Conservation (phyloP, 2,797 vertebrate species). For the Lemur catta region DNA sequence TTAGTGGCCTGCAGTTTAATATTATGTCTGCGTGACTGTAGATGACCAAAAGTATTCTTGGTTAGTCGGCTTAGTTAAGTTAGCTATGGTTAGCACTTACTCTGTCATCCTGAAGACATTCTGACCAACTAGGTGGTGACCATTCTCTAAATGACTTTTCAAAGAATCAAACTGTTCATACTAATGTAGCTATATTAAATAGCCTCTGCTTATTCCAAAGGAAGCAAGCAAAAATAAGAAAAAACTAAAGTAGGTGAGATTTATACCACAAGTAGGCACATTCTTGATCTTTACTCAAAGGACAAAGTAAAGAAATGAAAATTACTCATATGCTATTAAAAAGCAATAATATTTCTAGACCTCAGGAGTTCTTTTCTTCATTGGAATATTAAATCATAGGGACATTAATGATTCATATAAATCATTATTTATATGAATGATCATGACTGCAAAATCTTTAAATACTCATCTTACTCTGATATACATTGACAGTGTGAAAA, state of each 20-base stretch:
- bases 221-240: not conserved
- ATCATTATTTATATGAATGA: not conserved
- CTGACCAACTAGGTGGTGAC: not conserved
- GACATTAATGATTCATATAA: not conserved
- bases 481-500: not conserved
- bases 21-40: not conserved
- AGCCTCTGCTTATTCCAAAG: not conserved
- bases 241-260: not conserved
- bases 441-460: not conserved
- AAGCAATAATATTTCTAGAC: not conserved
- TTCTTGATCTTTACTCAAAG: not conserved
- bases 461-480: not conserved
- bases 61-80: not conserved
- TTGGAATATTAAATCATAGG: not conserved
- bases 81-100: not conserved
- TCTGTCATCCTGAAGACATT: not conserved
- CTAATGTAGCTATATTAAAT: not conserved
- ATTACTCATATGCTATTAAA: not conserved
- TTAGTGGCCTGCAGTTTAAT: not conserved
- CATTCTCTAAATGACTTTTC: not conserved
- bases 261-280: not conserved
- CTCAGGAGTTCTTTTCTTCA: not conserved
- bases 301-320: constrained; percentile 19
- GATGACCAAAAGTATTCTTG: not conserved
- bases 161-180: not conserved